Base-by-base conservation (phyloP, 2,888 invertebrate genomes). In the Plagodis pulveraria region DNA sequence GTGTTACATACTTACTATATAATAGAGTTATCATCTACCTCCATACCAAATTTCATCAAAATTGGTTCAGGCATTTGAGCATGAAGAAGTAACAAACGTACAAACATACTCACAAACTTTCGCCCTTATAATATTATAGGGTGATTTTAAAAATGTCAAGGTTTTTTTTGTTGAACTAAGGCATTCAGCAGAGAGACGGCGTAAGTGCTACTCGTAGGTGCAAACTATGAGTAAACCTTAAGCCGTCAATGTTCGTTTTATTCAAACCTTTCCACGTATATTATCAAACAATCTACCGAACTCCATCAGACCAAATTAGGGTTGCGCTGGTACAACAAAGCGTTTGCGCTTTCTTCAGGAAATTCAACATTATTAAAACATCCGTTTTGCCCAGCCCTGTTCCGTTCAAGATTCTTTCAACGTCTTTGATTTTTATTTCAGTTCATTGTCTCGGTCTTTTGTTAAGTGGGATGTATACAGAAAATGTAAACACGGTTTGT, bases 291-390 rank as follows among this genome's bases (percentile, higher is more conserved):
- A 71, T 71, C 69, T 75, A 60, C 67, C 66, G 63, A 75, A 71
- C 68, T 74, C 73, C 66, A 77, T 80, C 78, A 76, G 69, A 71
- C 69, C 72, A 78, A 80, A 80, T 77, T 79, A 79, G 76, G 79
- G 77, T 74, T 77, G 61, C 59, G 50, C 68, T 63, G 57, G 62
- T 50, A 69, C 70, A 70, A 83, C 77, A 81, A 82, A 75, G 76
- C 70, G 58, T 52, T 63, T 64, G 66, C 65, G 65, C 69, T 77
- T 81, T 80, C 66, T 65, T 67, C 77, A 71, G 81, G 80, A 84
- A 83, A 83, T 83, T 81, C 78, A 77, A 79, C 79, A 78, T 77
- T 77, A 73, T 76, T 74, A 74, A 73, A 73, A 78, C 78, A 78
- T 85, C 84, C 86, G 80, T 65, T 63, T 61, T 58, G 72, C 73